Evolutionary conservation across 2,113 vertebrate species (phyloP).

Genomic region (Ochotona curzoniae): DNA sequence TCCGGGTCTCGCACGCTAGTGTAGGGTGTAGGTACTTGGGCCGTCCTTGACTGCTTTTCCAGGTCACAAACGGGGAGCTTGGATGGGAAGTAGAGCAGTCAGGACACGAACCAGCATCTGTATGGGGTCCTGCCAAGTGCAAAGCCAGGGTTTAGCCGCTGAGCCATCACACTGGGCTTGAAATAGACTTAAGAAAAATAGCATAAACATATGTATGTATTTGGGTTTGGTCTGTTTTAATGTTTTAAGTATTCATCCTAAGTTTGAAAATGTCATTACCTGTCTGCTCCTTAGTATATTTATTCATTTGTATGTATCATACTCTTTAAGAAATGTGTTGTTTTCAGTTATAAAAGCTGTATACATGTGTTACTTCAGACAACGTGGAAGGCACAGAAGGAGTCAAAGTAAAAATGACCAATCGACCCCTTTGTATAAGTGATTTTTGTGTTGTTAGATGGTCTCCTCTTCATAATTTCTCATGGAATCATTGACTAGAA

Average conservation of each 20-base stretch:
- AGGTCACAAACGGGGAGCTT: no score
- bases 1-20: no score
- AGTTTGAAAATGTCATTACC: conserved; percentile 15
- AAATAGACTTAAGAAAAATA: no score
- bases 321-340: not conserved
- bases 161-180: no score
- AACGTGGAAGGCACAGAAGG: not conserved
- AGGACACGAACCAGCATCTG: no score
- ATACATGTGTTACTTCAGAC: not conserved
- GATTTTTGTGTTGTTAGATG: not conserved
- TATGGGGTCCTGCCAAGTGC: no score
- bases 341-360: not conserved
- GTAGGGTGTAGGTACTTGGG: no score
- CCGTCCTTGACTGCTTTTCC: no score
- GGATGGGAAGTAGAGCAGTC: no score
- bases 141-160: no score
- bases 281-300: conserved; percentile 33
- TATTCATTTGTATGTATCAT: not conserved
- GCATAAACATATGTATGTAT: not conserved
- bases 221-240: conserved; percentile 7
- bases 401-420: conserved; percentile 8
- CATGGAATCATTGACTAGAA: not conserved
- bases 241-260: conserved; percentile 24
- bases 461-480: conserved; percentile 23
- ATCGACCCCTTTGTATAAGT: not conserved